Conservation (phyloP, 2,888 invertebrate species). For the Agrochola litura region DNA sequence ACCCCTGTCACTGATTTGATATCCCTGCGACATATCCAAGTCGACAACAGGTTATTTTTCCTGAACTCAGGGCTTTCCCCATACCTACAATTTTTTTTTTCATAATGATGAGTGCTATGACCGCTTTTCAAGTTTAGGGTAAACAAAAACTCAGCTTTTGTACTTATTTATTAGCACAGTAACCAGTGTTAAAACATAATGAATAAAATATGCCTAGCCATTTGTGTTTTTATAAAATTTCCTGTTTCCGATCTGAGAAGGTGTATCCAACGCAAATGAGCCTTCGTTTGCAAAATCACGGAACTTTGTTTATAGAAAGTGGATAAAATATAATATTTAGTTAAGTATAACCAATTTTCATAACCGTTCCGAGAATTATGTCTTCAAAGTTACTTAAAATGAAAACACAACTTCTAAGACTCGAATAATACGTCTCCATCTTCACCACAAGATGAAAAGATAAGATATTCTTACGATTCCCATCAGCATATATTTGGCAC, state of each 20-base stretch:
- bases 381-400: slow-evolving; percentile 3
- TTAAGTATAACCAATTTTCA: neutral
- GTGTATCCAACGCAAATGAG: slow-evolving; percentile 14
- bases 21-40: no score
- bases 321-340: neutral
- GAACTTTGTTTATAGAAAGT: neutral
- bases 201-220: neutral
- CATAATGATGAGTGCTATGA: neutral
- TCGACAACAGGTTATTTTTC: neutral
- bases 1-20: no score
- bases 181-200: neutral
- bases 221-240: slow-evolving; percentile 16
- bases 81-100: neutral
- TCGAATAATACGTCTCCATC: neutral
- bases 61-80: no score
- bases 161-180: neutral
- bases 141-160: neutral
- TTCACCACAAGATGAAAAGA: neutral
- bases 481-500: slow-evolving; percentile 25
- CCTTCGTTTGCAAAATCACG: neutral
- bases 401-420: neutral
- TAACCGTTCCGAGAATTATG: neutral
- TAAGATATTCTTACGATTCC: neutral
- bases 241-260: neutral
- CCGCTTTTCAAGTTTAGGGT: neutral